Conservation (phyloP, 2,888 invertebrate species). For the Cremastinae sp. region DNA sequence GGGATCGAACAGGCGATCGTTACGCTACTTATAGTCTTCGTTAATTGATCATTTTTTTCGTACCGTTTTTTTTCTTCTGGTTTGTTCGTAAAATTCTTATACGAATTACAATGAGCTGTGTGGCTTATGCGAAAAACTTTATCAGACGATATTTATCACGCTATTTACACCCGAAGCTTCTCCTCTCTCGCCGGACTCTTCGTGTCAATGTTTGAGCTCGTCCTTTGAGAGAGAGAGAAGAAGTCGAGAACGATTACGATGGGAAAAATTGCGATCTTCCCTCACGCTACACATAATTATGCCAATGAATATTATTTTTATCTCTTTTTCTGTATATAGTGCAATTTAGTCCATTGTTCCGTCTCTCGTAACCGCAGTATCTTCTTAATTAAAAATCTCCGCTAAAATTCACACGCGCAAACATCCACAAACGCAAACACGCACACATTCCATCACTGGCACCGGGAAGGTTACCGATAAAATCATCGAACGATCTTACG, state of each 20-base stretch:
- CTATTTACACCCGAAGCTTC: slow-evolving; percentile 52
- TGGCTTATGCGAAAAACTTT: slow-evolving; percentile 31
- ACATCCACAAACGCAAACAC: slow-evolving; percentile 11
- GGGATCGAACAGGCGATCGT: slow-evolving; percentile 47
- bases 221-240: slow-evolving; percentile 27
- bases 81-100: slow-evolving; percentile 42
- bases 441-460: slow-evolving; percentile 34
- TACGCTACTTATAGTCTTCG: slow-evolving; percentile 53
- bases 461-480: slow-evolving; percentile 49
- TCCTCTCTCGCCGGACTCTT: slow-evolving; percentile 30
- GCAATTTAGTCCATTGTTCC: slow-evolving; percentile 45
- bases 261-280: slow-evolving; percentile 13
- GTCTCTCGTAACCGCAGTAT: slow-evolving; percentile 28
- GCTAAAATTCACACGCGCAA: slow-evolving; percentile 29
- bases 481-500: slow-evolving; percentile 49
- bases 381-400: slow-evolving; percentile 29
- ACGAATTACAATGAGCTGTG: slow-evolving; percentile 42
- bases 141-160: slow-evolving; percentile 43
- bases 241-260: slow-evolving; percentile 14
- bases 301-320: slow-evolving; percentile 50
- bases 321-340: background rate
- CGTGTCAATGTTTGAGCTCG: slow-evolving; percentile 45
- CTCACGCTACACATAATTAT: slow-evolving; percentile 39
- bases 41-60: slow-evolving; percentile 25
- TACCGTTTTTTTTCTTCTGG: slow-evolving; percentile 35